Percentiles rank a stretch among this genome's conserved stretches.
phyloP scores from a whole-genome alignment of 2,113 vertebrate species.

The Phalacrocorax carbo region DNA sequence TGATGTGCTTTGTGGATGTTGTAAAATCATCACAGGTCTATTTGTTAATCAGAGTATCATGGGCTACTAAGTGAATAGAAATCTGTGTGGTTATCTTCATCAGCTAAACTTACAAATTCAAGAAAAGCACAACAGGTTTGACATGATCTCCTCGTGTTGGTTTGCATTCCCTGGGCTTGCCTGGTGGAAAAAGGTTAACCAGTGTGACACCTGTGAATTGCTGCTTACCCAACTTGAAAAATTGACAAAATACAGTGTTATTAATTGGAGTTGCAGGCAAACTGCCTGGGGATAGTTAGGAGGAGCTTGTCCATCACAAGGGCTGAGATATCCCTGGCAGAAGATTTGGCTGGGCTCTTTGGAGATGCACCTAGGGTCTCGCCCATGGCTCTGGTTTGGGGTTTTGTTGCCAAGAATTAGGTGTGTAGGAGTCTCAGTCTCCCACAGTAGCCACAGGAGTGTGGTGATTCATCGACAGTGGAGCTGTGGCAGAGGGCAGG shows the following conservation, averaged over 20 bases:
- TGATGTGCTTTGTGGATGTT: not conserved
- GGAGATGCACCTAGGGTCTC: not conserved
- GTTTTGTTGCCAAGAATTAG: not conserved
- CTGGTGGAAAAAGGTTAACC: slow-evolving; percentile 41
- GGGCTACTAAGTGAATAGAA: not conserved
- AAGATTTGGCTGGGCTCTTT: not conserved
- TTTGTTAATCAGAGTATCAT: not conserved
- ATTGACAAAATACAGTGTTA: slow-evolving; percentile 16
- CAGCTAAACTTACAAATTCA: not conserved
- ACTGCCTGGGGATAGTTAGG: not conserved
- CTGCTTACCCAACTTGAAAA: not conserved
- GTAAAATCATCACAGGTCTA: not conserved
- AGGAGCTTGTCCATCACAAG: not conserved
- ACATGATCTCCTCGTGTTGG: not conserved
- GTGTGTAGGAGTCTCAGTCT: not conserved
- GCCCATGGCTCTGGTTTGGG: not conserved
- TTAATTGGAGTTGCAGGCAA: slow-evolving; percentile 17
- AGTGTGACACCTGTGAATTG: not conserved
- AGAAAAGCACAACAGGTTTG: not conserved
- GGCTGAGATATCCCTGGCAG: not conserved
- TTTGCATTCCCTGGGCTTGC: not conserved
- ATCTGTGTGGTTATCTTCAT: not conserved
- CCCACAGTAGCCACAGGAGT: accelerated
- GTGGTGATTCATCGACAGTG: accelerated
- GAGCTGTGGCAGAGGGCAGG: not conserved